These are phyloP conservation scores for Tenthredo distinguenda DNA, from an alignment of 2,888 invertebrate species.

Conservation along the genomic window DNA sequence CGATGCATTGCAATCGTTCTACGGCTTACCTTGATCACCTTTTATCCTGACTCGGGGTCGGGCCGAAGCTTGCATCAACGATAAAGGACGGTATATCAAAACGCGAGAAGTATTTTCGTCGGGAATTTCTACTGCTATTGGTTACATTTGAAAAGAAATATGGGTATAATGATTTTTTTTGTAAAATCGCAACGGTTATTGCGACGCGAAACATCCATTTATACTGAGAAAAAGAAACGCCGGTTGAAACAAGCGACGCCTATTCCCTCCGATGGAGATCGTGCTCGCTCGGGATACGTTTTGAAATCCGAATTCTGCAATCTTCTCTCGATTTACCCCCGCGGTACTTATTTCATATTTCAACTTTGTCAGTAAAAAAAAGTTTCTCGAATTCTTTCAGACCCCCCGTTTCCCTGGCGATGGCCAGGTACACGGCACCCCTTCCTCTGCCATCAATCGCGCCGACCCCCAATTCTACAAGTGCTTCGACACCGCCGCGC, in stretches of 20 bases:
- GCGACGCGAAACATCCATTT: conserved; percentile 38
- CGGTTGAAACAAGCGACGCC: conserved; percentile 7
- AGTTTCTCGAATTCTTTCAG: conserved; percentile 78
- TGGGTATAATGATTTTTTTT: background rate
- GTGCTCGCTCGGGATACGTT: conserved; percentile 17
- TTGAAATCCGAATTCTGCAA: background rate
- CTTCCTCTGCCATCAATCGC: conserved; percentile 75
- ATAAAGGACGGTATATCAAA: background rate
- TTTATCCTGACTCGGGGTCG: conserved; percentile 18
- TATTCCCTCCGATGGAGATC: background rate
- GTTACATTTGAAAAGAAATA: conserved; percentile 34
- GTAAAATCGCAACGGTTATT: conserved; percentile 34
- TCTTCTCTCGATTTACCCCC: background rate
- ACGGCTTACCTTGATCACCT: conserved; percentile 39
- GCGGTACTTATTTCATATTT: background rate
- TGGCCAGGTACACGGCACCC: conserved; percentile 81
- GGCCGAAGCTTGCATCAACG: conserved; percentile 32
- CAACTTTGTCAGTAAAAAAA: conserved; percentile 47
- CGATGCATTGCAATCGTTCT: background rate
- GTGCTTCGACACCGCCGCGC: conserved; percentile 74
- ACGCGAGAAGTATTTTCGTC: conserved; percentile 9
- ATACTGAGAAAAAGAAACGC: conserved; percentile 28
- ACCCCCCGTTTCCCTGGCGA: conserved; percentile 89
- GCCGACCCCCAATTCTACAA: conserved; percentile 74
- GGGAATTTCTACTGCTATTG: conserved; percentile 31